These are phyloP conservation scores for Vespertilio murinus DNA, from an alignment of 2,797 vertebrate species.

Conservation along the genomic window DNA sequence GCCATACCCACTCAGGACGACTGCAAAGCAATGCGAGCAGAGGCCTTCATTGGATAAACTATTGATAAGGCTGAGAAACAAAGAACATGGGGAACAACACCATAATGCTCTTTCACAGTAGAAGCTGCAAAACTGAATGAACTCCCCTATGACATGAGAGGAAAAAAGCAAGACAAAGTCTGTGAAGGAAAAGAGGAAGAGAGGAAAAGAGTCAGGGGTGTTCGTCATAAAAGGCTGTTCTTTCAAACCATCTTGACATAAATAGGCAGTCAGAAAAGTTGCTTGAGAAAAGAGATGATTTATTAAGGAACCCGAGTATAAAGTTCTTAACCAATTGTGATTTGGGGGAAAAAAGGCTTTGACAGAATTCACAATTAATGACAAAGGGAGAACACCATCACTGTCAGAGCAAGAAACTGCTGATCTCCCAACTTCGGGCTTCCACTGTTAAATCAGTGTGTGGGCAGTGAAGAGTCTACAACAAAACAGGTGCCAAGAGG, in stretches of 20 bases:
- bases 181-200: background rate
- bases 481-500: background rate
- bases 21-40: background rate
- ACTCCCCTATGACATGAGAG: background rate
- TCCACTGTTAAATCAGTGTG: background rate
- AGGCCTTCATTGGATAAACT: background rate
- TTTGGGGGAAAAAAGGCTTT: background rate
- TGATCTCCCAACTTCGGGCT: background rate
- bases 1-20: background rate
- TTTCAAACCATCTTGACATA: conserved; percentile 27
- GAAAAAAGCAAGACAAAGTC: background rate
- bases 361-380: conserved; percentile 33
- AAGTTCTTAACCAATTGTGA: background rate
- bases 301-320: conserved; percentile 15
- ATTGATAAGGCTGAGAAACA: background rate
- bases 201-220: background rate
- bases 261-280: conserved; percentile 2
- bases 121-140: background rate
- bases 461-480: background rate
- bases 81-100: background rate
- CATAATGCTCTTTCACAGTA: background rate
- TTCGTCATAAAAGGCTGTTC: background rate
- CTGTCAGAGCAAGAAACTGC: background rate
- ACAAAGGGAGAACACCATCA: background rate
- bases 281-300: background rate